These are phyloP conservation scores for Ferrisia virgata DNA, from an alignment of 2,888 invertebrate genomes.

Conservation along the genomic window DNA sequence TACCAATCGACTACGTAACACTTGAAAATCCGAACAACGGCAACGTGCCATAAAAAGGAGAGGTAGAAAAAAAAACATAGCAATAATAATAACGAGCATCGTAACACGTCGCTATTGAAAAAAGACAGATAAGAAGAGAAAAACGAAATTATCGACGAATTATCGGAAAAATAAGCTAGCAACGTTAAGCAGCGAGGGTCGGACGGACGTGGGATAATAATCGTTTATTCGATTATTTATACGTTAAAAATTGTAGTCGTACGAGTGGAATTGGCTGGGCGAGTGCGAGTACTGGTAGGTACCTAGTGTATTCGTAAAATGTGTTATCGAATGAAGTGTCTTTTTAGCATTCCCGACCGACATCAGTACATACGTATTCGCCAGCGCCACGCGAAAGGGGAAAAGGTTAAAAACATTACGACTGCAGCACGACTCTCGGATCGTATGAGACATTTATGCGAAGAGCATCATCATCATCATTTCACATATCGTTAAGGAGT, in stretches of 20 bases:
- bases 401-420: not conserved
- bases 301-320: no score
- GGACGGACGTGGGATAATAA: not conserved
- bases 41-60: no score
- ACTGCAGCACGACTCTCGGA: not conserved
- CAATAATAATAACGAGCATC: no score
- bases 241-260: not conserved
- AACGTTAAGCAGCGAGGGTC: not conserved
- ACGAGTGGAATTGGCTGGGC: not conserved
- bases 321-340: not conserved
- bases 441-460: slow-evolving; percentile 13
- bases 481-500: slow-evolving; percentile 16
- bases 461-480: slow-evolving; percentile 13
- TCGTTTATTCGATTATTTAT: slow-evolving; percentile 25
- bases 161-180: not conserved
- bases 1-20: no score
- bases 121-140: not conserved
- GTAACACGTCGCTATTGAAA: not conserved
- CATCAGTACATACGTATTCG: not conserved
- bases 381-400: not conserved
- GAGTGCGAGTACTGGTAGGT: no score
- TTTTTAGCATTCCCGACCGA: not conserved
- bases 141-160: not conserved
- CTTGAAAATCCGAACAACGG: no score
- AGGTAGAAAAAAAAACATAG: no score